Percentiles rank a stretch among this genome's conserved stretches.
Conservation (phyloP, 2,113 vertebrate species). For the Lethenteron camtschaticum region DNA sequence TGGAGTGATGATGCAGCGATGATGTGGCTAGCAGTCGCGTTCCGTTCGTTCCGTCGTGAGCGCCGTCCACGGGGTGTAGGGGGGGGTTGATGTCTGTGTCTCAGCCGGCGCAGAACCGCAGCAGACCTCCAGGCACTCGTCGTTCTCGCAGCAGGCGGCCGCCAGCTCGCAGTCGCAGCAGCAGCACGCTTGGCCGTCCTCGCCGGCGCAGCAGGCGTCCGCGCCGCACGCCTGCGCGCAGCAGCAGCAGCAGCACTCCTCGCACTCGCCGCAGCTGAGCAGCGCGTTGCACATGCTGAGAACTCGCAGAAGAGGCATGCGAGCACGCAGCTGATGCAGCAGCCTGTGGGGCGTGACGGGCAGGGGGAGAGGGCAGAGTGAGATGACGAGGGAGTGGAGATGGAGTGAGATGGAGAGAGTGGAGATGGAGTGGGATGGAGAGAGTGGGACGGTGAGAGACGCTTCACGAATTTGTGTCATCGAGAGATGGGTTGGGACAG, state of each 20-base stretch:
- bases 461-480: no score
- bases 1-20: not conserved
- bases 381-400: not conserved
- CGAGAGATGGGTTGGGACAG: not conserved
- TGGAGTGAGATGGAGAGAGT: not conserved
- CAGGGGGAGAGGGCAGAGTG: not conserved
- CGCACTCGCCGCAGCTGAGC: conserved; percentile 57
- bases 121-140: conserved; percentile 95
- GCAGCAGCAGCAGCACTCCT: conserved; percentile 51
- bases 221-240: conserved; percentile 71
- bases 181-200: conserved; percentile 12
- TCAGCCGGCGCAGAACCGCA: conserved; percentile 67
- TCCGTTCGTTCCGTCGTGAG: no score
- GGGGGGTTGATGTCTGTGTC: no score
- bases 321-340: conserved; percentile 89
- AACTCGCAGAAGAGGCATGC: conserved; percentile 99
- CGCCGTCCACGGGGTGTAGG: no score
- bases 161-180: conserved; percentile 83
- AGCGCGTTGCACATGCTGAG: conserved; percentile 82
- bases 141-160: conserved; percentile 90
- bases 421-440: not conserved
- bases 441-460: not conserved
- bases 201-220: conserved; percentile 43
- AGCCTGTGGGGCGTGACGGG: conserved; percentile 29
- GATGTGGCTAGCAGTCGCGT: not conserved